These are phyloP conservation scores for Lytechinus variegatus DNA, from an alignment of 35 echinoderm and acorn worm genomes.

Conservation along the genomic window DNA sequence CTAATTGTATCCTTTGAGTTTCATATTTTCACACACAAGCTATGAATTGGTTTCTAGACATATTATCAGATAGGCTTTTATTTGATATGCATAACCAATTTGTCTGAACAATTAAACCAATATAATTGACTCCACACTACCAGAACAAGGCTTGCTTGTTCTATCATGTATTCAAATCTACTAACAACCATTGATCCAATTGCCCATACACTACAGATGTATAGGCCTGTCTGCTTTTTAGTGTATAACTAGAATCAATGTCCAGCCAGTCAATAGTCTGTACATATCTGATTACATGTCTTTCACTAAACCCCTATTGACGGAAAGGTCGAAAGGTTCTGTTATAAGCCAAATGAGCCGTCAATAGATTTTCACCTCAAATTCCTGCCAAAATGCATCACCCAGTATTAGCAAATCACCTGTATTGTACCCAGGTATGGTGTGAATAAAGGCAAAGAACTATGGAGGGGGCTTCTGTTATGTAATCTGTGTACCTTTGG, in stretches of 20 bases:
- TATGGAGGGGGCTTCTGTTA: not conserved
- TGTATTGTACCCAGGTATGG: not conserved
- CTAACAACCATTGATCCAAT: not conserved
- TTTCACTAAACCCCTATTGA: not conserved
- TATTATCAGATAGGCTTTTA: no score
- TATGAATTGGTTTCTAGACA: no score
- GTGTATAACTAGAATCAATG: not conserved
- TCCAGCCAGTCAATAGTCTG: not conserved
- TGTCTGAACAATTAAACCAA: no score
- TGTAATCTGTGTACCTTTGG: slow-evolving; percentile 18
- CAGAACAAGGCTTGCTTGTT: not conserved
- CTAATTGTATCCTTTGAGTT: no score
- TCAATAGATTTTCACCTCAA: not conserved
- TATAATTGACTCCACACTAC: not conserved
- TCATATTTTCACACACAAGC: no score
- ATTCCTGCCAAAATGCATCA: not conserved
- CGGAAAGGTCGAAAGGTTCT: not conserved
- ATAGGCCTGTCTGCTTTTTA: not conserved
- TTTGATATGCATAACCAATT: no score
- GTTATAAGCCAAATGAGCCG: not conserved
- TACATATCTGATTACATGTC: not conserved
- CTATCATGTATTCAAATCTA: not conserved
- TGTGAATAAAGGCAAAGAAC: not conserved
- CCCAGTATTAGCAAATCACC: not conserved
- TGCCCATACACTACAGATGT: not conserved